Base-by-base conservation (phyloP, 64 coral and sea anemone genomes). In the Acropora yongei region DNA sequence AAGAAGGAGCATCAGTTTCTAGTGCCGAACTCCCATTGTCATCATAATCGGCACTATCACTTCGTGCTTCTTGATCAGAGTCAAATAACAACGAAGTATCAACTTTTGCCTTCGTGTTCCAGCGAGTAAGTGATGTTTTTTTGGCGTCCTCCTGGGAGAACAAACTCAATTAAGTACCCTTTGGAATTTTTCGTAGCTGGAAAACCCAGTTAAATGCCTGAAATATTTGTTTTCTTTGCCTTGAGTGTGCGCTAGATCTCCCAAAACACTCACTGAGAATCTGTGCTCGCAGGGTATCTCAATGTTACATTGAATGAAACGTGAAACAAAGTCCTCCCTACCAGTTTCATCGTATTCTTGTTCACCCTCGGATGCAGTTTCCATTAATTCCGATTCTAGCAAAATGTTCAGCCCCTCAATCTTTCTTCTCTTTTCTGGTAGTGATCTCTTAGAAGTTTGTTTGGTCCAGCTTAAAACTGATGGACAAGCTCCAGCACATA, bases 151-250 rank as follows among this genome's bases (percentile, higher is more conserved):
- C 65, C 44, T 49, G 92, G 92, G 13, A 89, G 49, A 84, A 94
- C 44, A 84, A 94, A 94, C 10, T 84, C 81, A 58, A 30, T 30
- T 30, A 30, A 95, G 89, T 49, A 95, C 93, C 65, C 82, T 65
- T 80, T 51, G 14, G 69, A 95, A 88, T 47, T 87, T 91, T 60
- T 49, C 67, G 80, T 86, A 80, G 19, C 75, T 91, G 40, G 78
- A 42, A 76, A 95, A 95, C 8, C 93, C 83, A 80, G 89, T 91
- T 47, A 86, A 87, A 60, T 95, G 93, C 46, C 60, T 91, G 53
- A 83, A 88, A 84, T 83, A 90, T 49, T 84, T 84, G 16, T 89
- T 18, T 84, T 94, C 87, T 51, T 53, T 93, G 50, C 66, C 46
- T 68, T 68, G 84, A 41, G 18, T 81, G 68, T 68, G 63, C 44